These are phyloP conservation scores for Lasioglossum calceatum DNA, from an alignment of 2,888 invertebrate species.

Conservation along the genomic window DNA sequence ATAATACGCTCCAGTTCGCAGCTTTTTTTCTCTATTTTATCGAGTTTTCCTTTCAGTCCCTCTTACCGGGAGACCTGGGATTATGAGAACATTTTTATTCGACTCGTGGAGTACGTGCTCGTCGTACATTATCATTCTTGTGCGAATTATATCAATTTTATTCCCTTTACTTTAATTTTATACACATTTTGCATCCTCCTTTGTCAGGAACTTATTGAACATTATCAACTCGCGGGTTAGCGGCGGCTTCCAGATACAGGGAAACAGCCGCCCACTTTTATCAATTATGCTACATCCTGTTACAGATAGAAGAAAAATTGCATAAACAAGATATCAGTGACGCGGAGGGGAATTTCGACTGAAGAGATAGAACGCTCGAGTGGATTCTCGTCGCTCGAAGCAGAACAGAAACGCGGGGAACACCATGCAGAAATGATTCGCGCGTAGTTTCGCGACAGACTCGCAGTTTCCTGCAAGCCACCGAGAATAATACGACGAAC, in stretches of 20 bases:
- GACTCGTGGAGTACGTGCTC: background rate
- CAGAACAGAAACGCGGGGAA: background rate
- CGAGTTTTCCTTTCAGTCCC: background rate
- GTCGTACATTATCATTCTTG: background rate
- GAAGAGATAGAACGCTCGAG: background rate
- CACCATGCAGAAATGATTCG: background rate
- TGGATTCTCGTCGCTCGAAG: background rate
- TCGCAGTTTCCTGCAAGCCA: background rate
- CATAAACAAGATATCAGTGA: background rate
- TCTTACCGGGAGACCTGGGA: background rate
- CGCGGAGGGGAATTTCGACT: background rate
- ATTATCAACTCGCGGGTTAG: background rate
- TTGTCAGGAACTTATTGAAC: background rate
- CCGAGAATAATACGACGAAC: background rate
- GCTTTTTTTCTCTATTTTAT: background rate
- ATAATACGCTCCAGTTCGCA: conserved; percentile 3
- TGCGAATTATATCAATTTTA: background rate
- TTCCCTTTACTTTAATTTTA: background rate
- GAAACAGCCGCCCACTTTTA: background rate
- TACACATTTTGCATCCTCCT: background rate
- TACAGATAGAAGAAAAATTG: background rate
- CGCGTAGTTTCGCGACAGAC: background rate
- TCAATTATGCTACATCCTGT: conserved; percentile 2
- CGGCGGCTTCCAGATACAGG: background rate
- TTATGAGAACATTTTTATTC: background rate